phyloP scores from a whole-genome alignment of 2,888 invertebrate genomes.

The Craniophora ligustri region DNA sequence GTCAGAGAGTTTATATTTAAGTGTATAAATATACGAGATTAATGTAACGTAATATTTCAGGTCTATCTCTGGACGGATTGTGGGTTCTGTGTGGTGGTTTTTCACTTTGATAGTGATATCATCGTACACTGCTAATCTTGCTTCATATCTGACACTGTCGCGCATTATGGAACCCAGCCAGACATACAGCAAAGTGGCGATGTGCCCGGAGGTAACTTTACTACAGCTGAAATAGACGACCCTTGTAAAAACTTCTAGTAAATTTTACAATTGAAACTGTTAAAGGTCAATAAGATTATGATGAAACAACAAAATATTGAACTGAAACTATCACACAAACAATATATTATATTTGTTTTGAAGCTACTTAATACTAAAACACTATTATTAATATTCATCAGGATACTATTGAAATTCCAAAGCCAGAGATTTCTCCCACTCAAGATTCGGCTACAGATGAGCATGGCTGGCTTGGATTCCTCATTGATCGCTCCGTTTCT shows the following conservation, averaged over 20 bases:
- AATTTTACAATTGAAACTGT: too few relatives aligned
- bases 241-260: neutral
- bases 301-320: too few relatives aligned
- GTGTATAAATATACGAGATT: neutral
- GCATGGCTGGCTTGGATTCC: slow-evolving; percentile 66
- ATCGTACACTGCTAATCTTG: slow-evolving; percentile 98
- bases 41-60: slow-evolving; percentile 70
- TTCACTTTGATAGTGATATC: slow-evolving; percentile 98
- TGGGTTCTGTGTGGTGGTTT: slow-evolving; percentile 99
- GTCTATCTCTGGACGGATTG: slow-evolving; percentile 96
- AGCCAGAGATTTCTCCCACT: slow-evolving; percentile 28
- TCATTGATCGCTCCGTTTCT: slow-evolving; percentile 57
- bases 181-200: slow-evolving; percentile 69
- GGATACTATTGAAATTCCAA: slow-evolving; percentile 59
- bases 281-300: too few relatives aligned
- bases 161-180: slow-evolving; percentile 97
- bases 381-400: slow-evolving; percentile 21
- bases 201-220: slow-evolving; percentile 74
- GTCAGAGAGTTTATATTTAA: too few relatives aligned
- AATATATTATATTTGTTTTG: too few relatives aligned
- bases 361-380: neutral
- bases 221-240: slow-evolving; percentile 9
- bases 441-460: slow-evolving; percentile 60
- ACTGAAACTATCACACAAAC: too few relatives aligned
- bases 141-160: slow-evolving; percentile 98